Conservation (phyloP, 2,888 invertebrate species). For the Timandra comae region DNA sequence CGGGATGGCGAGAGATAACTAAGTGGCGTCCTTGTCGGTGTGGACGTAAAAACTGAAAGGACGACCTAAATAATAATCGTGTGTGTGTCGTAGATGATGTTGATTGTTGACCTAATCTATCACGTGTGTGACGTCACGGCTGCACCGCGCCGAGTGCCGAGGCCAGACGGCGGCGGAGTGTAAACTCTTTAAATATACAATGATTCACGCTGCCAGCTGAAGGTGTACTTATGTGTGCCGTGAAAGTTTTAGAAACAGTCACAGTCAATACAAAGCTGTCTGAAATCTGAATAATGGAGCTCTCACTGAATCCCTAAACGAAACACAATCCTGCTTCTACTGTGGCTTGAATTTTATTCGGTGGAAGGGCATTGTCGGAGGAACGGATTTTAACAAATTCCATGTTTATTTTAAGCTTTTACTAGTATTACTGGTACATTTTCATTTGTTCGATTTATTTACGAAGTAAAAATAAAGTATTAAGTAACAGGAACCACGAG, state of each 20-base stretch:
- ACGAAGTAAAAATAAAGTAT: no score
- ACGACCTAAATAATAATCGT: constrained; percentile 33
- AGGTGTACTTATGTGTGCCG: constrained; percentile 5
- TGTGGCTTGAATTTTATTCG: no score
- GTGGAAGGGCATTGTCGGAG: no score
- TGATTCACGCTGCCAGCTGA: constrained; percentile 14
- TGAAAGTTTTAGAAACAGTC: constrained; percentile 12
- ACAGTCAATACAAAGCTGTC: constrained; percentile 1
- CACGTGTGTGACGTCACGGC: constrained; percentile 39
- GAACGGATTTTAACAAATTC: no score
- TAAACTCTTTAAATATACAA: constrained; percentile 21
- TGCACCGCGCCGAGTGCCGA: constrained; percentile 29
- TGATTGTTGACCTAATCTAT: constrained; percentile 47
- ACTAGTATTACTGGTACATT: no score
- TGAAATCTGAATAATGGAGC: constrained; percentile 9
- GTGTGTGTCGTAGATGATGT: constrained; percentile 18
- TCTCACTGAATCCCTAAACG: constrained; percentile 6
- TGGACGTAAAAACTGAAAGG: constrained; percentile 38
- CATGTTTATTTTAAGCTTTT: no score
- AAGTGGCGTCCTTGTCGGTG: constrained; percentile 37
- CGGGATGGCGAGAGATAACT: constrained; percentile 39
- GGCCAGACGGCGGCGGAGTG: constrained; percentile 33
- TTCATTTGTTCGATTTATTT: no score
- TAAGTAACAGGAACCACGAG: no score
- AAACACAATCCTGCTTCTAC: constrained; percentile 1